Percentiles rank a stretch among this genome's conserved stretches.
phyloP scores from a whole-genome alignment of 2,888 invertebrate genomes.

The Pyralis farinalis region DNA sequence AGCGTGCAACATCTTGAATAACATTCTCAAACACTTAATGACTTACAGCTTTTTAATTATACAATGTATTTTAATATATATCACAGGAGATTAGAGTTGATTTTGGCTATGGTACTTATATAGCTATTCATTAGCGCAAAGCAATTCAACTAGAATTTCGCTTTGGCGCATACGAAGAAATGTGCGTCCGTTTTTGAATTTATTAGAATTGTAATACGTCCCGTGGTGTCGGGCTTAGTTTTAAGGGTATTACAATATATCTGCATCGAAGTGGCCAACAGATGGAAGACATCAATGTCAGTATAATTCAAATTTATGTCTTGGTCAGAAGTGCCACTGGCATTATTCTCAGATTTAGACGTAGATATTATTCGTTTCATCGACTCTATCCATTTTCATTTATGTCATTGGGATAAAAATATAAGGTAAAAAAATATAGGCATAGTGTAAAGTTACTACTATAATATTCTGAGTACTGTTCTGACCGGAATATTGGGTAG shows the following conservation, averaged over 20 bases:
- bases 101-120: conserved; percentile 27
- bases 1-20: conserved; percentile 73
- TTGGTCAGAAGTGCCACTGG: too few relatives aligned
- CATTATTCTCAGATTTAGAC: background rate
- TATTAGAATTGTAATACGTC: conserved; percentile 51
- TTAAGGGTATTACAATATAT: conserved; percentile 39
- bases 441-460: too few relatives aligned
- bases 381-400: too few relatives aligned
- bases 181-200: conserved; percentile 71
- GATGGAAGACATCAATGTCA: conserved; percentile 19
- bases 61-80: conserved; percentile 38
- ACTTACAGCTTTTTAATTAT: conserved; percentile 50
- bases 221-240: conserved; percentile 37
- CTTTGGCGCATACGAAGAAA: conserved; percentile 59
- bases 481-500: too few relatives aligned
- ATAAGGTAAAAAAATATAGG: too few relatives aligned
- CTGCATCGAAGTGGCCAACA: conserved; percentile 27
- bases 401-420: too few relatives aligned
- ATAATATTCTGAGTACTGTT: too few relatives aligned
- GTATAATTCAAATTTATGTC: background rate
- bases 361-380: too few relatives aligned
- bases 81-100: conserved; percentile 26
- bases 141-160: conserved; percentile 60
- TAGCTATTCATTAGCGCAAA: conserved; percentile 38
- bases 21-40: conserved; percentile 69